Percentiles rank a stretch among this genome's conserved stretches.
phyloP scores from a whole-genome alignment of 2,113 vertebrate genomes.

The Pristiophorus japonicus region DNA sequence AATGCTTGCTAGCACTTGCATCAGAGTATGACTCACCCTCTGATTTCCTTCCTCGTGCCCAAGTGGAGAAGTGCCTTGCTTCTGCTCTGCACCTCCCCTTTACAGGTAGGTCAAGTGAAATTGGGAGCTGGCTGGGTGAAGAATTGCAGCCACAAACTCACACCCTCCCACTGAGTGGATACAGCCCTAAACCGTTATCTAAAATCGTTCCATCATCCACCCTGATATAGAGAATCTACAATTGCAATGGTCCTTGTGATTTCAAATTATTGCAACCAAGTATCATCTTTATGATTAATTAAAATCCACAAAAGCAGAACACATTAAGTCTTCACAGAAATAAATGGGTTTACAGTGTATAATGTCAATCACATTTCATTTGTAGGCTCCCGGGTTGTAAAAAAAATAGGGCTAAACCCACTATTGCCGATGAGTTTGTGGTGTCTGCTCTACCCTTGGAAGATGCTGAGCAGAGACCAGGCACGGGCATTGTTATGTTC shows the following conservation, averaged over 20 bases:
- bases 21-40: background rate
- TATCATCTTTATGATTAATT: background rate
- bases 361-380: background rate
- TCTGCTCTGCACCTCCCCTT: background rate
- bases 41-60: background rate
- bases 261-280: background rate
- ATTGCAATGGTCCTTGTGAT: background rate
- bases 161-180: background rate
- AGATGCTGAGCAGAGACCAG: too few species aligned
- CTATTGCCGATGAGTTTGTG: background rate
- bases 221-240: background rate
- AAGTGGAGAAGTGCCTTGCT: background rate
- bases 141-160: background rate
- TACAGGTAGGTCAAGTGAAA: background rate
- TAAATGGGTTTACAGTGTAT: background rate
- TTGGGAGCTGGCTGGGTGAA: background rate
- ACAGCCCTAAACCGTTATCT: background rate
- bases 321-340: background rate
- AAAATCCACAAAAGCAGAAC: background rate
- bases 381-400: background rate
- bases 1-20: background rate
- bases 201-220: background rate
- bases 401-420: background rate
- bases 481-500: too few species aligned
- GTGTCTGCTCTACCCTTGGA: background rate